phyloP scores from a whole-genome alignment of 2,888 invertebrate genomes.

The Elgonia sp. region DNA sequence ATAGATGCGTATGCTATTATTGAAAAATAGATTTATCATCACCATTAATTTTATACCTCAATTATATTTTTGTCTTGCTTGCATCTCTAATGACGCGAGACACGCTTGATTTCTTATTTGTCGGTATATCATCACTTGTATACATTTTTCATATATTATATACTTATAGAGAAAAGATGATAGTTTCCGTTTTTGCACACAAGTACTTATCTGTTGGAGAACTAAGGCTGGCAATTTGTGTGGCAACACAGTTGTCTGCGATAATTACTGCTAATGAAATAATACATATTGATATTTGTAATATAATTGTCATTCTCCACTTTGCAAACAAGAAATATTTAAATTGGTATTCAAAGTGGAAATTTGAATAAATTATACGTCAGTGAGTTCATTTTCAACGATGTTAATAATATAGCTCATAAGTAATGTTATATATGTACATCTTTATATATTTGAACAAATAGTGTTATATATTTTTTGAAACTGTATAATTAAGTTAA shows the following conservation, averaged over 20 bases:
- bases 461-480: neutral
- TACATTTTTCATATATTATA: constrained; percentile 42
- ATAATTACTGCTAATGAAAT: constrained; percentile 73
- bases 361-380: constrained; percentile 63
- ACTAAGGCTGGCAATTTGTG: constrained; percentile 58
- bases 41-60: constrained; percentile 46
- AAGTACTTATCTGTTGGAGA: constrained; percentile 19
- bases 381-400: constrained; percentile 33
- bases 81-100: constrained; percentile 65
- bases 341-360: constrained; percentile 50
- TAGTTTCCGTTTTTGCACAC: constrained; percentile 65
- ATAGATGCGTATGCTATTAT: too few relatives aligned
- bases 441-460: constrained; percentile 5
- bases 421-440: constrained; percentile 2
- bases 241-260: constrained; percentile 64
- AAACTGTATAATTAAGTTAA: neutral
- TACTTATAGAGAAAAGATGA: constrained; percentile 50
- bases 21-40: constrained; percentile 61
- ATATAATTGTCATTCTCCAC: constrained; percentile 65
- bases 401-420: constrained; percentile 47
- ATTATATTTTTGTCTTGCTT: constrained; percentile 50
- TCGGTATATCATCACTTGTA: constrained; percentile 62
- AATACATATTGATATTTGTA: constrained; percentile 72
- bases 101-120: constrained; percentile 62
- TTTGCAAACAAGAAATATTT: constrained; percentile 58